Base-by-base conservation (phyloP, 2,888 invertebrate genomes). In the Alloplasta piceator region DNA sequence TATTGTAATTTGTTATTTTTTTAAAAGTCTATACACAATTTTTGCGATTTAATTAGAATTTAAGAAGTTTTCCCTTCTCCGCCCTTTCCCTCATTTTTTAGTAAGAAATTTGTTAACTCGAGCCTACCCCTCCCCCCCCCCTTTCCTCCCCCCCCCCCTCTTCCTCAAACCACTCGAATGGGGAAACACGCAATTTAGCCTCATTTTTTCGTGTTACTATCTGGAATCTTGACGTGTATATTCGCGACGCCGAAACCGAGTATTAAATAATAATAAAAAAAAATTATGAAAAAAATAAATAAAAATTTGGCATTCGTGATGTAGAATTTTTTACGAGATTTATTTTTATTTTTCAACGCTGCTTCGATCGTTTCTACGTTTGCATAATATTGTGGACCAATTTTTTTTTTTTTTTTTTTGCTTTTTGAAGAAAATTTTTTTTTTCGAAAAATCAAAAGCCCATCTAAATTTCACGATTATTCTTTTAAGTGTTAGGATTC, bases 1-100 rank as follows among this genome's bases (percentile, higher is more conserved):
- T 91, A 91, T 26, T 89, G 91, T 90, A 91, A 90, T 92, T 92
- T 91, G 92, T 92, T 92, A 92, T 92, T 92, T 92, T 90, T 92
- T 92, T 89, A 88, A 92, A 92, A 92, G 92, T 92, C 90, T 92
- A 92, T 91, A 89, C 89, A 87, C 83, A 89, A 26, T 26, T 87
- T 87, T 85, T 85, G 87, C 89, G 87, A 88, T 89, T 89, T 89
- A 87, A 88, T 90, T 89, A 90, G 89, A 84, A 78, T 86, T 82
- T 90, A 90, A 90, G 90, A 85, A 77, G 68, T 75, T 55, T 58
- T 61, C 38, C 16, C 41, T 14, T 26, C 38, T 61, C 73, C 61
- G 52, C 43, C 60, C n/a, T 9, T n/a, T 14, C 36, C 61, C 38
- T 26, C 14, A 39, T 58, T 79, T 74, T 82, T 83, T 85, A 83